Conservation (phyloP, 2,797 vertebrate species). For the Hyperoplus lanceolatus region DNA sequence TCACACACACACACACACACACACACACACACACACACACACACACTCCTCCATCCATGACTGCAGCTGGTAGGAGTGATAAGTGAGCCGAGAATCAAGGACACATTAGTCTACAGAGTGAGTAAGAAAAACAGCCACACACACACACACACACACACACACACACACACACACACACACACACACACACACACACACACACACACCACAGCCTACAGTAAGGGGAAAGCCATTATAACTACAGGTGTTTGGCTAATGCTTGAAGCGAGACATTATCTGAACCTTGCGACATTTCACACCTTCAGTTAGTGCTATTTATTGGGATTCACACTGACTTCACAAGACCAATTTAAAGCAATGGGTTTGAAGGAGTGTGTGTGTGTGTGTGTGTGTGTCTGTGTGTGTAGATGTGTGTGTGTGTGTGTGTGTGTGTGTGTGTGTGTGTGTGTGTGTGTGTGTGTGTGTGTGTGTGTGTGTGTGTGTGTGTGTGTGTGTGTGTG, state of each 20-base stretch:
- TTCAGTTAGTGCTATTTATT: constrained; percentile 76
- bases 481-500: no score
- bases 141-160: no score
- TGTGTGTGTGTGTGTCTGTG: no score
- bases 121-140: not conserved
- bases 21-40: constrained; percentile 51
- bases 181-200: no score
- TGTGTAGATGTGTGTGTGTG: no score
- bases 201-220: constrained; percentile 31
- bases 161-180: no score
- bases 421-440: no score
- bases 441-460: no score
- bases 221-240: constrained; percentile 61
- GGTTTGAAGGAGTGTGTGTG: constrained; percentile 63
- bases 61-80: constrained; percentile 64
- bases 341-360: constrained; percentile 59
- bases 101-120: constrained; percentile 57
- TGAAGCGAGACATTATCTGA: constrained; percentile 72
- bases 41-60: constrained; percentile 53
- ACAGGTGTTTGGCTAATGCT: constrained; percentile 75
- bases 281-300: constrained; percentile 42
- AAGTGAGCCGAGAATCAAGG: constrained; percentile 70
- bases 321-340: constrained; percentile 64
- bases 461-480: no score
- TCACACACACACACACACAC: no score